These are phyloP conservation scores for Suillia variegata DNA, from an alignment of 2,888 invertebrate genomes.

Conservation along the genomic window DNA sequence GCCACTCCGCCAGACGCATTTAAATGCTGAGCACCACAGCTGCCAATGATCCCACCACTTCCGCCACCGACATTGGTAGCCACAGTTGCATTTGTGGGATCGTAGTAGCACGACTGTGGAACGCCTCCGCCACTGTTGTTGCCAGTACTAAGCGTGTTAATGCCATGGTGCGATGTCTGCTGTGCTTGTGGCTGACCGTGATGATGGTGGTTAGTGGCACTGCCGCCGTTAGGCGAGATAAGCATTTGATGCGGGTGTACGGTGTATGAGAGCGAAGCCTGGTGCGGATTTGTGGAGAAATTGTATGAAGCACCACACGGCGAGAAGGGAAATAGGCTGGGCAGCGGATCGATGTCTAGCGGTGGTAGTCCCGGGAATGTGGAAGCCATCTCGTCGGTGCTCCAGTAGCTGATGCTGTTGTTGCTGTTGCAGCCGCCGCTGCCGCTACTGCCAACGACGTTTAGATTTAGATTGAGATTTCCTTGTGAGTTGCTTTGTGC, in stretches of 20 bases:
- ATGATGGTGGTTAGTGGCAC: constrained; percentile 29
- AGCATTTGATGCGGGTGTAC: constrained; percentile 72
- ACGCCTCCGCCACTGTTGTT: constrained; percentile 32
- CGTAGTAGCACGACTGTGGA: constrained; percentile 54
- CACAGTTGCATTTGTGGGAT: constrained; percentile 41
- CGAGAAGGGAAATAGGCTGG: constrained; percentile 85
- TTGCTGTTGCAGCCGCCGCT: constrained; percentile 20
- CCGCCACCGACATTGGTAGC: constrained; percentile 22
- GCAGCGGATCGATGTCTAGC: constrained; percentile 84
- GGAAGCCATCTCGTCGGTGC: constrained; percentile 77
- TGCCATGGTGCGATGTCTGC: constrained; percentile 48
- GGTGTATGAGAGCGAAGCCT: constrained; percentile 64
- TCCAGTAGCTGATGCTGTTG: constrained; percentile 63
- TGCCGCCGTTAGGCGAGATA: constrained; percentile 65
- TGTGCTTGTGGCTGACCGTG: constrained; percentile 42
- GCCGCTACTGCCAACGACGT: constrained; percentile 33
- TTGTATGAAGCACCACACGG: constrained; percentile 80
- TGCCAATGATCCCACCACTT: constrained; percentile 15
- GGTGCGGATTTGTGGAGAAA: constrained; percentile 60
- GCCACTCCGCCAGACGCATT: constrained; percentile 30
- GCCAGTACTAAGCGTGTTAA: too few species aligned
- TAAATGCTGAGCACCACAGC: constrained; percentile 2
- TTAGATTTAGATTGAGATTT: constrained; percentile 30
- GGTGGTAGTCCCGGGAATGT: constrained; percentile 80
- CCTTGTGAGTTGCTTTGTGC: constrained; percentile 47